Percentiles rank a stretch among this genome's conserved stretches.
Conservation (phyloP, 92 coral and sea anemone species). For the Blastomussa wellsi region DNA sequence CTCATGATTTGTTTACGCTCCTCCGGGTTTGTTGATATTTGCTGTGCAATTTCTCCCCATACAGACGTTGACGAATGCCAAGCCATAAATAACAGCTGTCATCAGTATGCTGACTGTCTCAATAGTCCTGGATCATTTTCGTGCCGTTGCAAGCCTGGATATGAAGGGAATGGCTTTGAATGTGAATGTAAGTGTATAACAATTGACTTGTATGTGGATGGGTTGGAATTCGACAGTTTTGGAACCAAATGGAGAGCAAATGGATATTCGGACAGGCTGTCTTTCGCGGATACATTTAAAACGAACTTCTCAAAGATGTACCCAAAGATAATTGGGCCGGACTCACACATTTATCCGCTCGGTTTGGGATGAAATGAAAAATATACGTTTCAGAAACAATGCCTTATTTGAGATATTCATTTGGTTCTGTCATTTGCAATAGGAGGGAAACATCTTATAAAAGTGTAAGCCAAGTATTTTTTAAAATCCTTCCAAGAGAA, state of each 20-base stretch:
- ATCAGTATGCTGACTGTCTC: slow-evolving; percentile 65
- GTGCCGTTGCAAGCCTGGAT: slow-evolving; percentile 78
- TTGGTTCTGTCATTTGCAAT: too few relatives aligned
- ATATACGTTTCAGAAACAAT: too few relatives aligned
- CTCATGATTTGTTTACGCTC: neutral
- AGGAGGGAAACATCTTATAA: too few relatives aligned
- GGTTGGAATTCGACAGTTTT: neutral
- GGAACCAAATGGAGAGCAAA: neutral
- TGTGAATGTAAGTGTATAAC: slow-evolving; percentile 30
- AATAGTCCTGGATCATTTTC: slow-evolving; percentile 71
- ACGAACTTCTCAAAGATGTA: too few relatives aligned
- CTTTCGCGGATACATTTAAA: too few relatives aligned
- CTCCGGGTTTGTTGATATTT: neutral
- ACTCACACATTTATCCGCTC: too few relatives aligned
- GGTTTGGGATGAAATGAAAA: too few relatives aligned
- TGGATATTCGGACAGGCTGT: too few relatives aligned
- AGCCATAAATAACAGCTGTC: slow-evolving; percentile 39
- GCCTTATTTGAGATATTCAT: too few relatives aligned
- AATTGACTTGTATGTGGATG: neutral
- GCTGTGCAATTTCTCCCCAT: neutral
- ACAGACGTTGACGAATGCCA: slow-evolving; percentile 79
- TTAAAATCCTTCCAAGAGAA: too few relatives aligned
- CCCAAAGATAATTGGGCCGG: too few relatives aligned
- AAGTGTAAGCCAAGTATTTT: too few relatives aligned
- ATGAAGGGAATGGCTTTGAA: slow-evolving; percentile 64